Evolutionary conservation across 2,113 vertebrate species (phyloP), one percentile per base, ranked within the genome.

Genomic region (Sebastes fasciatus): DNA sequence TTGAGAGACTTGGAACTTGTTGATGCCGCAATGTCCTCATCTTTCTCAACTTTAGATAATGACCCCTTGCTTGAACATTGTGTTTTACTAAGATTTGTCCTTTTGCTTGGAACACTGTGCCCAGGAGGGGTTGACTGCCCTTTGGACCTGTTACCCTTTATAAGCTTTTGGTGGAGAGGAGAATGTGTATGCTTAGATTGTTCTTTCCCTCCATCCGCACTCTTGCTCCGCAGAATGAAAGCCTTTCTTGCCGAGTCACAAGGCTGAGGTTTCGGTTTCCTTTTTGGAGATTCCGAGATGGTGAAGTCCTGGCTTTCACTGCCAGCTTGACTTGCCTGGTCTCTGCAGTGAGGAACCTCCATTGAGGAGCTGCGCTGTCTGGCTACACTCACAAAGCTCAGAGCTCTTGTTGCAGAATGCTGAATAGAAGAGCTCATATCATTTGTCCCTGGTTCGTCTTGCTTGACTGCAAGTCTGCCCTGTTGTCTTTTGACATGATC

Each of bases 401-500:
- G 94, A 85, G 94, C 95, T 84, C 94, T 94, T 74, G 95, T 91
- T 74, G 95, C 96, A 78, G 93, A 91, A 86, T 96, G 95, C 85
- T 95, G 95, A 90, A 97, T 86, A 13, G 95, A 93, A 42, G 80
- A 74, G 9, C 46, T 84, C 23, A 63, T 5, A 6, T 91, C 79
- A 45, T 63, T 82, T 16, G 63, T 10, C 16, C 67, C 84, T 40
- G 54, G 55, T 76, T 91, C 88, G 0, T 61, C 64, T 65, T 89
- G 82, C 60, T 84, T 90, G 14, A n/a, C 8, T 76, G 92, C 89
- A 2, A 94, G 77, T 84, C 93, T 92, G 19, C 92, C 94, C 62
- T 96, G 94, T 75, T 96, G 95, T 80, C 94, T 96, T 88, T 95
- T 94, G 85, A 96, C 95, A 78, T 94, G 93, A 74, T 95, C 95